Evolutionary conservation across 2,113 vertebrate genomes (phyloP), one percentile per base, ranked within the genome.

Genomic region (Planiliza haematocheilus): DNA sequence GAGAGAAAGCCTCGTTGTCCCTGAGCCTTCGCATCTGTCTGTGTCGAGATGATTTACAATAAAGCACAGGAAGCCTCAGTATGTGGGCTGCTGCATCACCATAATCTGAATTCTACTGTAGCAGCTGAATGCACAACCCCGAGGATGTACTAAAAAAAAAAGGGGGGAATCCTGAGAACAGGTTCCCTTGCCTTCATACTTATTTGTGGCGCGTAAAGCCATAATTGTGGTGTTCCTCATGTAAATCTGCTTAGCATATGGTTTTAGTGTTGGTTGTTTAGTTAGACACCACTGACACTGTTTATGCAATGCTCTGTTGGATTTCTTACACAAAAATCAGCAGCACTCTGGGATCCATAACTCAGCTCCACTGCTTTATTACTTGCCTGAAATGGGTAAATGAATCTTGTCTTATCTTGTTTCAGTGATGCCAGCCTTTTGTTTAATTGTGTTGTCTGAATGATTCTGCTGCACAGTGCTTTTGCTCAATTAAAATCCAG

Each of bases 1-100:
- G 30, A 69, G 66, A 68, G 16, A 38, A 69, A 76, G 77, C 63
- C 38, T 59, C 3, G 53, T 10, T 14, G 72, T 79, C 63, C 69
- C 77, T 71, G 65, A 79, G 82, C 74, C 53, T 79, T 85, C n/a
- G 49, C 61, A 68, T 86, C 65, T 67, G 74, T 82, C 61, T 77
- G 50, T 77, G 83, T 88, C 88, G 73, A 37, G 10, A 52, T 70
- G 84, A 88, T 84, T 88, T 82, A 85, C 80, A 81, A 75, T 52
- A 49, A 70, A 82, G 70, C 81, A 14, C 46, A 56, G 70, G 20
- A 82, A 77, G 62, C 42, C 69, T 53, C 56, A 16, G 80, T 46
- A 81, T 77, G 88, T 86, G 84, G 87, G 87, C 70, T 50, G 88
- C 77, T 39, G 77, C 89, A 88, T 82, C 49, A 79, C 81, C 88